Evolutionary conservation across 2,113 vertebrate genomes (phyloP).

Genomic region (Triplophysa dalaica): DNA sequence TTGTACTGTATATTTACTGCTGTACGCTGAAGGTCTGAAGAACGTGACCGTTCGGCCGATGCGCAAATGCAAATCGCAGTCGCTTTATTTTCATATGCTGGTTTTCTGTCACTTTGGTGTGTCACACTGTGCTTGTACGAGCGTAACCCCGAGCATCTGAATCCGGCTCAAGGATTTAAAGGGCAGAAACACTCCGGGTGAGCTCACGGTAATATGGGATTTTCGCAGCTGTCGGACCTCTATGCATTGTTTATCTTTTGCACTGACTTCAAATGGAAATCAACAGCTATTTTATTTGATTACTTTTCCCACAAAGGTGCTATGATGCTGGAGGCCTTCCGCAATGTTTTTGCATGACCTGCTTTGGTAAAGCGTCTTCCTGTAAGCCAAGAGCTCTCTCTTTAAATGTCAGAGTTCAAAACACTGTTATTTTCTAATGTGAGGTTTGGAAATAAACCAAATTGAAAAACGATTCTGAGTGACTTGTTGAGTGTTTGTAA

Average conservation of each 20-base stretch:
- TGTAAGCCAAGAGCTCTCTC: conserved; percentile 70
- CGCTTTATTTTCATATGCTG: background rate
- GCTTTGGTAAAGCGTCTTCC: conserved; percentile 73
- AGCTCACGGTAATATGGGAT: background rate
- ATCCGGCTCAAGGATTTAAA: conserved; percentile 24
- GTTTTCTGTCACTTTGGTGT: conserved; percentile 7
- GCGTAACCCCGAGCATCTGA: background rate
- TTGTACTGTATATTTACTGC: conserved; percentile 12
- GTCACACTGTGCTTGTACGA: conserved; percentile 19
- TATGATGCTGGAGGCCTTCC: conserved; percentile 82
- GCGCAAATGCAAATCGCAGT: conserved; percentile 4
- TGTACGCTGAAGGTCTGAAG: background rate
- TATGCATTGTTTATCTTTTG: conserved; percentile 78
- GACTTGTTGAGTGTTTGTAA: background rate
- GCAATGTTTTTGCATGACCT: conserved; percentile 82
- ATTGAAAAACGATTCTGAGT: background rate
- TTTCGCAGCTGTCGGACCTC: conserved; percentile 69
- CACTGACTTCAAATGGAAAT: conserved; percentile 66
- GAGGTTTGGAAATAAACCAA: conserved; percentile 78
- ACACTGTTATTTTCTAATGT: conserved; percentile 80
- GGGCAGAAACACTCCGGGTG: conserved; percentile 19
- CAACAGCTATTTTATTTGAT: conserved; percentile 70
- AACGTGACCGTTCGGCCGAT: background rate
- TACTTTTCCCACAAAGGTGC: conserved; percentile 80
- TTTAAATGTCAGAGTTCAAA: conserved; percentile 66